Evolutionary conservation across 2,888 invertebrate genomes (phyloP).

Genomic region (Tortrix viridana): DNA sequence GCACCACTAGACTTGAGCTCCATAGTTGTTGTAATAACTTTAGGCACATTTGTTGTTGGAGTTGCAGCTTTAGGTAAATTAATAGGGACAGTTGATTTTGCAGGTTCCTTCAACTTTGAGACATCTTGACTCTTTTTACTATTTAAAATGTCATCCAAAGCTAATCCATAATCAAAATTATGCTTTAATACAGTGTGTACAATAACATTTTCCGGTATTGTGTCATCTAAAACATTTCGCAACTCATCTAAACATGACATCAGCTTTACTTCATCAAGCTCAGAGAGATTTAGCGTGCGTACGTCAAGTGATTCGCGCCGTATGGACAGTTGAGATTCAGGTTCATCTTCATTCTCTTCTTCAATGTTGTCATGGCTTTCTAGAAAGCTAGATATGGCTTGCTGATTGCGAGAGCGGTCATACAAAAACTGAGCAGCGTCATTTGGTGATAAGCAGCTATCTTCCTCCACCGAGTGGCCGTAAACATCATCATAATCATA

Average conservation of each 20-base stretch:
- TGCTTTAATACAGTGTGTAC: conserved; percentile 88
- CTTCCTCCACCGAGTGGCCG: conserved; percentile 97
- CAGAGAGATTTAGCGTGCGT: conserved; percentile 81
- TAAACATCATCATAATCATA: conserved; percentile 97
- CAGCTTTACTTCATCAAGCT: conserved; percentile 89
- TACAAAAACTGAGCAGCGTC: conserved; percentile 93
- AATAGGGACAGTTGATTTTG: conserved; percentile 51
- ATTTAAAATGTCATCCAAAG: conserved; percentile 89
- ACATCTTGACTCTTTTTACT: conserved; percentile 64
- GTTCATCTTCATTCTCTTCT: conserved; percentile 85
- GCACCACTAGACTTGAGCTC: conserved; percentile 70
- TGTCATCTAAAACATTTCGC: conserved; percentile 90
- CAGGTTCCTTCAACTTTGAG: conserved; percentile 45
- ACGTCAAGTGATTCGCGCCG: conserved; percentile 79
- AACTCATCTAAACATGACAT: conserved; percentile 94
- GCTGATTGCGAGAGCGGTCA: conserved; percentile 89
- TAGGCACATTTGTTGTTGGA: conserved; percentile 54
- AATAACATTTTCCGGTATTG: conserved; percentile 88
- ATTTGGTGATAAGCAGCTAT: conserved; percentile 94
- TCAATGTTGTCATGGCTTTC: conserved; percentile 90
- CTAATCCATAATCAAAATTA: conserved; percentile 89
- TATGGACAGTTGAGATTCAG: conserved; percentile 50
- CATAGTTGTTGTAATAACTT: conserved; percentile 70
- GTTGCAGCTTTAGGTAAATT: conserved; percentile 61
- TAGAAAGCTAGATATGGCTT: conserved; percentile 90